A percentile compares a stretch with the other conserved stretches of the same genome.
Evolutionary conservation across 1,140 invertebrate species (phyloP).

Genomic region (Eciton burchellii): DNA sequence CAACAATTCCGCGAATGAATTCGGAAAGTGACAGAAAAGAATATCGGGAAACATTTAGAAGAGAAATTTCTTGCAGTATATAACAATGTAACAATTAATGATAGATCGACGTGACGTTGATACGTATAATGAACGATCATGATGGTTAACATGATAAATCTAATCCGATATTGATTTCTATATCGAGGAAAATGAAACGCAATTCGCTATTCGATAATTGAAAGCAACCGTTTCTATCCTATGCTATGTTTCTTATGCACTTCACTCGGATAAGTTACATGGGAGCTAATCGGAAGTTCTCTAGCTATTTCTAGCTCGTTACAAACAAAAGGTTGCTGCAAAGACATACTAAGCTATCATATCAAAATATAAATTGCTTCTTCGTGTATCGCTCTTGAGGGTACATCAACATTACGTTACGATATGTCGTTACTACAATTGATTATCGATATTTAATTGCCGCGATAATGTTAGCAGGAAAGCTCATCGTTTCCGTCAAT

Average conservation of each 20-base stretch:
- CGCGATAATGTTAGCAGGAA: background rate
- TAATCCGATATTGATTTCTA: slow-evolving; percentile 39
- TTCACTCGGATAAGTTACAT: background rate
- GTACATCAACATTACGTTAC: too few species aligned
- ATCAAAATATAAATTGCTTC: slow-evolving; percentile 29
- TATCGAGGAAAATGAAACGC: background rate
- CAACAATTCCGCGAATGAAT: slow-evolving; percentile 58
- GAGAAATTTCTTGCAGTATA: background rate
- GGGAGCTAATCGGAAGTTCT: slow-evolving; percentile 1
- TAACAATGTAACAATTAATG: background rate
- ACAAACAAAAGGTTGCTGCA: slow-evolving; percentile 15
- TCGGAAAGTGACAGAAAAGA: slow-evolving; percentile 23
- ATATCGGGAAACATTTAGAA: background rate
- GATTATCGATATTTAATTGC: slow-evolving; percentile 18
- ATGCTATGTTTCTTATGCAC: slow-evolving; percentile 9
- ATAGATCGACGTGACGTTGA: background rate
- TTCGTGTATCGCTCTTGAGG: slow-evolving; percentile 9
- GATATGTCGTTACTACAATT: background rate
- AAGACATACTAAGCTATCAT: background rate
- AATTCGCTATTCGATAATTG: background rate
- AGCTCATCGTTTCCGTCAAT: slow-evolving; percentile 1
- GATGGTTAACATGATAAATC: background rate
- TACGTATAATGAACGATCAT: background rate
- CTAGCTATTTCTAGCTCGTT: slow-evolving; percentile 28
- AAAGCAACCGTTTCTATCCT: background rate